A percentile compares a stretch with the other conserved stretches of the same genome.
Evolutionary conservation across 2,888 invertebrate species (phyloP).

Genomic region (Marasmarcha lunaedactyla): DNA sequence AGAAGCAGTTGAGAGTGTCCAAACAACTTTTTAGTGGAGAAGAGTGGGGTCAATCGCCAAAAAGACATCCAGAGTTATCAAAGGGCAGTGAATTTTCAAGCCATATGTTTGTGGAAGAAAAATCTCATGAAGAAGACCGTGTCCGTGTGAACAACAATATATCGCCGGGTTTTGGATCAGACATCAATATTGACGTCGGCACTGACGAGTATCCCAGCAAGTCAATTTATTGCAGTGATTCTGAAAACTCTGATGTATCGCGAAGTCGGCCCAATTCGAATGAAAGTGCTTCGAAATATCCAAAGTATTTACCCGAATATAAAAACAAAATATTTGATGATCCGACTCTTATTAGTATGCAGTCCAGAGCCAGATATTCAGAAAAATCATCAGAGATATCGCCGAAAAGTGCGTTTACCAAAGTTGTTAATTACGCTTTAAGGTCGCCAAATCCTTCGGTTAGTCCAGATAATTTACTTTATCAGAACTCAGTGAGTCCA

Average conservation of each 20-base stretch:
- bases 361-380: slow-evolving; percentile 60
- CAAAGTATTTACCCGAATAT: slow-evolving; percentile 62
- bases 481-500: slow-evolving; percentile 84
- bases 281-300: slow-evolving; percentile 64
- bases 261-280: slow-evolving; percentile 65
- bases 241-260: slow-evolving; percentile 59
- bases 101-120: slow-evolving; percentile 41
- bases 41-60: slow-evolving; percentile 57
- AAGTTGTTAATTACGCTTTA: slow-evolving; percentile 72
- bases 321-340: slow-evolving; percentile 74
- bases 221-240: slow-evolving; percentile 59
- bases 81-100: slow-evolving; percentile 54
- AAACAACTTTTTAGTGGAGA: slow-evolving; percentile 59
- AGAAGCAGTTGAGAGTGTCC: slow-evolving; percentile 64
- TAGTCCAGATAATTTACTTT: slow-evolving; percentile 81
- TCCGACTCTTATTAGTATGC: slow-evolving; percentile 63
- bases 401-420: slow-evolving; percentile 86
- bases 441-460: slow-evolving; percentile 78
- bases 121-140: slow-evolving; percentile 54
- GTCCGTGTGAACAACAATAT: slow-evolving; percentile 53
- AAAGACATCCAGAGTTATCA: slow-evolving; percentile 49
- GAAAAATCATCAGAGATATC: slow-evolving; percentile 63
- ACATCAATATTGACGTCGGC: slow-evolving; percentile 62
- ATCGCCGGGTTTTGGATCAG: slow-evolving; percentile 59
- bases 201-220: slow-evolving; percentile 64